Base-by-base conservation (phyloP, 2,888 invertebrate species). In the Lasioglossum figueresi region DNA sequence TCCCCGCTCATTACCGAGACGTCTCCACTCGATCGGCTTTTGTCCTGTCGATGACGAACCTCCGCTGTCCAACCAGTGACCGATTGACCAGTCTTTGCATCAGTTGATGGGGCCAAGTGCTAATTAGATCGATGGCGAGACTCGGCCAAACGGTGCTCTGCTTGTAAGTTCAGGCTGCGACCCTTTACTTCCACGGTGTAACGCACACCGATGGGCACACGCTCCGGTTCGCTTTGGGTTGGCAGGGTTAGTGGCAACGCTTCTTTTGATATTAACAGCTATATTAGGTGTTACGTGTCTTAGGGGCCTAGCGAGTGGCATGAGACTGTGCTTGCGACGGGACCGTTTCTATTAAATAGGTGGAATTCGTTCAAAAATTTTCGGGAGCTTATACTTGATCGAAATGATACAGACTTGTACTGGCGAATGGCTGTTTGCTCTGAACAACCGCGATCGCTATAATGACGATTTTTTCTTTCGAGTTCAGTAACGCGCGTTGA, bases 1-100 rank as follows among this genome's bases (percentile, higher is more conserved):
- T 86, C 76, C 80, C 56, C 81, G 68, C 81, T 79, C 80, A 76
- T 52, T 71, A 79, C 75, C 70, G 75, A 75, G 56, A 77, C 72
- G 68, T 76, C 80, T 74, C 82, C 72, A 37, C 88, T 76, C 74
- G 72, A 31, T 68, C 79, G 16, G 31, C 79, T 74, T 77, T 63
- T 75, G 59, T 31, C 70, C 75, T 76, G 77, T 45, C 52, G 74
- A 75, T 74, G 37, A 83, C 63, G 71, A 52, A 74, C n/a, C 52
- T 68, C 34, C 63, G 43, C 31, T 52, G 70, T 72, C 2, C 19
- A 34, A 59, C 19, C 83, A 56, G 48, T 70, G 77, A 52, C 52
- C 83, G 71, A 75, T 80, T 37, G 45, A 52, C 73, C 70, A 31
- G 70, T 34, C 70, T 48, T n/a, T 48, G 10, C 73, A 63, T 31